Base-by-base conservation (phyloP, 2,113 vertebrate species). In the Epinephelus lanceolatus region DNA sequence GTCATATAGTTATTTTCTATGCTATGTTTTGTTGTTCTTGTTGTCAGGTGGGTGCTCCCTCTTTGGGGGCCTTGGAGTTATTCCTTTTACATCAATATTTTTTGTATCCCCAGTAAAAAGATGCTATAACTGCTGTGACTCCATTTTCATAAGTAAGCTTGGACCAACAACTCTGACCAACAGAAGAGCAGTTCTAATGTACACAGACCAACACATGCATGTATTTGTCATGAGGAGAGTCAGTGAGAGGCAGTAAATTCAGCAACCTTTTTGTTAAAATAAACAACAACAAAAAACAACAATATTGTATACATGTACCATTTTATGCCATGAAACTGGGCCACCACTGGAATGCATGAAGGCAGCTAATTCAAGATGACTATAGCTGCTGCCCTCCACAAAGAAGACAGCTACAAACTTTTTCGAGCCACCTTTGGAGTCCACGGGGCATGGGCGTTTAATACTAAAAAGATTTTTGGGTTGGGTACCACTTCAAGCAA, bases 401-500 rank as follows among this genome's bases (percentile, higher is more conserved):
- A 25, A 52, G 61, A 25, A 70, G 33, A 69, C 1, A 71, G 19
- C 45, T 25, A 27, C 10, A 51, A 57, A 78, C 70, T 59, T 71
- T 52, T 37, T 49, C 47, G 15, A 68, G 51, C 19, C 56, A 76
- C 55, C 23, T 59, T 40, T 30, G 18, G 40, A 65, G 70, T 62
- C 30, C 25, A 49, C 13, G 57, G 61, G 71, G 23, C 52, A 56
- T 71, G 55, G 71, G 37, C 63, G 7, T 60, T 70, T 66, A 52
- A 81, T 47, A 57, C 56, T 18, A 25, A 70, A 83, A 23, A 56
- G 12, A 74, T 11, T 56, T 76, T 57, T 63, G 78, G 81, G 78
- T 60, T 66, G 72, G 72, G 62, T 52, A 63, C 71, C 11, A 42
- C 78, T 78, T 83, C 52, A 53, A 80, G 59, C 27, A 68, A 72